phyloP scores from a whole-genome alignment of 2,888 invertebrate species.

The Leptinotarsa haldemani region DNA sequence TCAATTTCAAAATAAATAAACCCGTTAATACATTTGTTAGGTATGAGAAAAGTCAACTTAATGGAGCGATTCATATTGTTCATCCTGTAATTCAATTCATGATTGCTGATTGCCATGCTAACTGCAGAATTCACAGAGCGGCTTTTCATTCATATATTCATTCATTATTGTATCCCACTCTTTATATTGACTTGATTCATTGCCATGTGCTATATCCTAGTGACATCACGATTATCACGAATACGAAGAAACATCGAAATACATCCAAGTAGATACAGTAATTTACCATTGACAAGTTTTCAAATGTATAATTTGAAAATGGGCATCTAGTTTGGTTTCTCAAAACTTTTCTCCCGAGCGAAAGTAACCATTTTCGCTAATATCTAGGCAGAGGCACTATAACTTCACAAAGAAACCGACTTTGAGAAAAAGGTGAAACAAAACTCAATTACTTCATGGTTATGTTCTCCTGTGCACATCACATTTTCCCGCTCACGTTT shows the following conservation, averaged over 20 bases:
- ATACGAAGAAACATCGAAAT: conserved; percentile 8
- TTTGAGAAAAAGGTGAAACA: background rate
- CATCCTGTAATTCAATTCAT: no score
- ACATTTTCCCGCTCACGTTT: conserved; percentile 15
- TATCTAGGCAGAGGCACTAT: background rate
- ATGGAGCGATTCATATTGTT: no score
- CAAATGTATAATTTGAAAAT: conserved; percentile 1
- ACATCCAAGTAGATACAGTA: conserved; percentile 26
- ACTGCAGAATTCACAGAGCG: no score
- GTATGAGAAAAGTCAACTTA: no score
- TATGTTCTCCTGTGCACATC: conserved; percentile 16
- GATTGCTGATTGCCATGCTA: no score
- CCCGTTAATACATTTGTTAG: no score
- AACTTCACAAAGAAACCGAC: conserved; percentile 16
- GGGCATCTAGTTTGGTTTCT: background rate
- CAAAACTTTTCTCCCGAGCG: background rate
- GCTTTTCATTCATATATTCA: no score
- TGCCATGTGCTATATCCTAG: background rate
- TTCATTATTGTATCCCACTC: no score
- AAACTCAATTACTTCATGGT: conserved; percentile 19
- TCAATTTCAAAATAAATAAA: no score
- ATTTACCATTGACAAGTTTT: conserved; percentile 22
- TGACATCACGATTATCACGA: conserved; percentile 8
- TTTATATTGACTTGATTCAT: background rate
- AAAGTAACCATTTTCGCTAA: background rate